Conservation (phyloP, 2,113 vertebrate genomes). For the Phoxinus phoxinus region DNA sequence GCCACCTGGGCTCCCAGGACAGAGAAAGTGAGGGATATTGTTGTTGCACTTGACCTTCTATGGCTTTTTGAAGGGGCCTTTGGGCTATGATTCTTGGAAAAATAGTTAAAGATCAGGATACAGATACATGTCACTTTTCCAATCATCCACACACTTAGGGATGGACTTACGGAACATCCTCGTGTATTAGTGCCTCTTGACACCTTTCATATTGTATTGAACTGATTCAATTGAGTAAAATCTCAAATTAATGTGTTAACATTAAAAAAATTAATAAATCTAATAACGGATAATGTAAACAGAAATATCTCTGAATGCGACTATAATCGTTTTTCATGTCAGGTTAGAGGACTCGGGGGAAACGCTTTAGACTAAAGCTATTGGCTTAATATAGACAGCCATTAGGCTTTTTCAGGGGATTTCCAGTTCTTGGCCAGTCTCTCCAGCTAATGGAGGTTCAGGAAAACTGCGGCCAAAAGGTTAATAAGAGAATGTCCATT, state of each 20-base stretch:
- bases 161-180: slow-evolving; percentile 9
- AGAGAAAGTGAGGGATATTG: slow-evolving; percentile 56
- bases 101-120: slow-evolving; percentile 40
- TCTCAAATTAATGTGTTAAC: slow-evolving; percentile 2
- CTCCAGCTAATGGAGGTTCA: slow-evolving; percentile 31
- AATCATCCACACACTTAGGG: slow-evolving; percentile 14
- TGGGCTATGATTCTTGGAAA: slow-evolving; percentile 60
- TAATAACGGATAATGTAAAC: not conserved
- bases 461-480: slow-evolving; percentile 51
- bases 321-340: slow-evolving; percentile 34
- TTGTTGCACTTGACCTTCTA: slow-evolving; percentile 43
- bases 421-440: slow-evolving; percentile 44
- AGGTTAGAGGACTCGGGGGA: slow-evolving; percentile 29
- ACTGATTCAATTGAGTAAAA: not conserved
- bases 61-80: slow-evolving; percentile 53
- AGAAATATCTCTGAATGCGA: slow-evolving; percentile 20
- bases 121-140: slow-evolving; percentile 2
- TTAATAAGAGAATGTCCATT: slow-evolving; percentile 52
- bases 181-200: not conserved
- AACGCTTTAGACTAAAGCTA: slow-evolving; percentile 41
- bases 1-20: slow-evolving; percentile 58
- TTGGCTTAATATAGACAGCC: slow-evolving; percentile 44
- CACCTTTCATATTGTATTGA: slow-evolving; percentile 3
- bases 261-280: not conserved
- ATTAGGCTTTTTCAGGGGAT: slow-evolving; percentile 44